Percentiles rank a stretch among this genome's conserved stretches.
Evolutionary conservation across 2,797 vertebrate species (phyloP).

Genomic region (Darevskia mixta): DNA sequence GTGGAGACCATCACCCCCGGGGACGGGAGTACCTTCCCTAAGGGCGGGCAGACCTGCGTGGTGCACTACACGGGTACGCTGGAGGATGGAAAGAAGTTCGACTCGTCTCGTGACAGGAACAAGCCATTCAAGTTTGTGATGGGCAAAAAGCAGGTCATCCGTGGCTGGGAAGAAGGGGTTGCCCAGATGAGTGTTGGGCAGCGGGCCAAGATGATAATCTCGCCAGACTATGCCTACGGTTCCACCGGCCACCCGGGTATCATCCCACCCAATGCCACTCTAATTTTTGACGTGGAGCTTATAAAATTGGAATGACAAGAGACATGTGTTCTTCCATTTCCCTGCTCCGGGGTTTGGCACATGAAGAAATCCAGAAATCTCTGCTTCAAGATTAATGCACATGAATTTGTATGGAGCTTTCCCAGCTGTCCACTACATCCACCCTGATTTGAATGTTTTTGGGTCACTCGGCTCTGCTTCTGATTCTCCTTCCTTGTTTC

Average conservation of each 20-base stretch:
- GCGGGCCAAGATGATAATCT: slow-evolving; percentile 90
- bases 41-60: too few relatives aligned
- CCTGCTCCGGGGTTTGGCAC: slow-evolving; percentile 79
- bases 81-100: slow-evolving; percentile 90
- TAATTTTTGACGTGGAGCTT: slow-evolving; percentile 93
- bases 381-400: slow-evolving; percentile 81
- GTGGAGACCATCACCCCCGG: too few relatives aligned
- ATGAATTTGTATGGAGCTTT: slow-evolving; percentile 87
- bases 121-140: slow-evolving; percentile 93
- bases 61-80: slow-evolving; percentile 79
- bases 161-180: slow-evolving; percentile 95
- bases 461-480: slow-evolving; percentile 83
- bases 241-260: slow-evolving; percentile 89
- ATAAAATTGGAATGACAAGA: slow-evolving; percentile 84
- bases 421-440: slow-evolving; percentile 84
- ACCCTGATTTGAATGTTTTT: slow-evolving; percentile 80
- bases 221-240: slow-evolving; percentile 91
- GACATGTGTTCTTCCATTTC: slow-evolving; percentile 57
- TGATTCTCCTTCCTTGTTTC: slow-evolving; percentile 74
- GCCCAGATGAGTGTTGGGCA: slow-evolving; percentile 94
- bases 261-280: slow-evolving; percentile 88
- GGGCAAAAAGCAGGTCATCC: slow-evolving; percentile 91
- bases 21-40: too few relatives aligned
- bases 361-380: slow-evolving; percentile 80
- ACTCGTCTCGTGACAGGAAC: slow-evolving; percentile 90